phyloP scores from a whole-genome alignment of 2,888 invertebrate species.

The Tuberolachnus salignus region DNA sequence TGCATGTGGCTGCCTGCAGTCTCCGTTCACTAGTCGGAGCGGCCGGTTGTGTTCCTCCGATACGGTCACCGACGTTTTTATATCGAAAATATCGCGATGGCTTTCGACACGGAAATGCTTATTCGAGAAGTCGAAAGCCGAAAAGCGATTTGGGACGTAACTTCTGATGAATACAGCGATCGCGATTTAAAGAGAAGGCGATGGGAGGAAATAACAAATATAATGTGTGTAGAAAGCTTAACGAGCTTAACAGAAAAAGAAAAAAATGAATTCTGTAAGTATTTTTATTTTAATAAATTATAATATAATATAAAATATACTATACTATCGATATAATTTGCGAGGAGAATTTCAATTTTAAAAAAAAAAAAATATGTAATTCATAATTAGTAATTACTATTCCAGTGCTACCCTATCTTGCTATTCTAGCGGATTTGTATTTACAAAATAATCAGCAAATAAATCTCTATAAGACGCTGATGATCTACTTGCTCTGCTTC shows the following conservation, averaged over 20 bases:
- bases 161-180: neutral
- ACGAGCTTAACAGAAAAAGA: neutral
- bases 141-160: neutral
- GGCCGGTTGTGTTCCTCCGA: neutral
- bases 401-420: neutral
- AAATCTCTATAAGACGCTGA: too few relatives aligned
- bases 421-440: too few relatives aligned
- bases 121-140: neutral
- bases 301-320: too few relatives aligned
- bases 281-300: neutral
- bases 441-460: constrained; percentile 22
- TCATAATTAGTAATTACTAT: constrained; percentile 2
- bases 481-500: too few relatives aligned
- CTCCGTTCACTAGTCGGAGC: neutral
- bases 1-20: neutral
- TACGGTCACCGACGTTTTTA: neutral
- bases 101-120: neutral
- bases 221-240: constrained; percentile 6
- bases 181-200: constrained; percentile 18
- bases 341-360: neutral
- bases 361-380: neutral
- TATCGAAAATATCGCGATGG: neutral
- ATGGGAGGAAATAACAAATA: constrained; percentile 19
- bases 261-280: constrained; percentile 29
- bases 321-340: neutral